Evolutionary conservation across 2,797 vertebrate species (phyloP).

Genomic region (Xiphophorus birchmanni): DNA sequence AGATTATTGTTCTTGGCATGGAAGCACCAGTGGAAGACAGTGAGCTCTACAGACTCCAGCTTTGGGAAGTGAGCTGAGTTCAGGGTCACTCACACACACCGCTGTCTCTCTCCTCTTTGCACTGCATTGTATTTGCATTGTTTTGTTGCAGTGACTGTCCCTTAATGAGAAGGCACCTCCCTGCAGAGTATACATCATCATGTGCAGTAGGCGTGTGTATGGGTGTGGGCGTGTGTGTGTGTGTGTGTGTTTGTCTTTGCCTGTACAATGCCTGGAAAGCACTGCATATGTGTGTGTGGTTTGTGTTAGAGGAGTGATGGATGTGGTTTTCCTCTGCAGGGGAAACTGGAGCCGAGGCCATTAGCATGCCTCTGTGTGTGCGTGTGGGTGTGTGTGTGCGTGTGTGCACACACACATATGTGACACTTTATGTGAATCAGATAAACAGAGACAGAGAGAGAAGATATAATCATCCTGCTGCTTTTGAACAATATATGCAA

Average conservation of each 20-base stretch:
- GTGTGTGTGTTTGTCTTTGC: conserved; percentile 9
- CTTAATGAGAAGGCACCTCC: conserved; percentile 40
- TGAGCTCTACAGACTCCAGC: conserved; percentile 25
- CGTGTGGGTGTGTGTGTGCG: conserved; percentile 10
- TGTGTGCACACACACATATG: neutral
- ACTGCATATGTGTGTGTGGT: conserved; percentile 63
- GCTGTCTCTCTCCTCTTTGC: neutral
- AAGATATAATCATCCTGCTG: conserved; percentile 28
- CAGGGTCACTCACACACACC: neutral
- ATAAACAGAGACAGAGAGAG: conserved; percentile 12
- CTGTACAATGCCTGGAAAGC: conserved; percentile 48
- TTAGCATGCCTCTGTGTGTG: conserved; percentile 28
- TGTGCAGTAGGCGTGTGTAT: neutral
- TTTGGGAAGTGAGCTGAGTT: conserved; percentile 5
- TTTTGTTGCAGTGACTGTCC: conserved; percentile 22
- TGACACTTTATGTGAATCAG: neutral
- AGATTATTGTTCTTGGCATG: conserved; percentile 51
- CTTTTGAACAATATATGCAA: conserved; percentile 22
- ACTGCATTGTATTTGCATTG: neutral
- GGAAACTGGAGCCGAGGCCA: conserved; percentile 62
- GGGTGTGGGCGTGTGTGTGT: neutral
- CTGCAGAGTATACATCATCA: conserved; percentile 48
- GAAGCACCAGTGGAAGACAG: conserved; percentile 32
- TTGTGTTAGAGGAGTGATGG: conserved; percentile 65
- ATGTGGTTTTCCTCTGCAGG: conserved; percentile 75